Evolutionary conservation across 2,888 invertebrate genomes (phyloP), one percentile per base, ranked within the genome.

Genomic region (Polylopha cassiicola): DNA sequence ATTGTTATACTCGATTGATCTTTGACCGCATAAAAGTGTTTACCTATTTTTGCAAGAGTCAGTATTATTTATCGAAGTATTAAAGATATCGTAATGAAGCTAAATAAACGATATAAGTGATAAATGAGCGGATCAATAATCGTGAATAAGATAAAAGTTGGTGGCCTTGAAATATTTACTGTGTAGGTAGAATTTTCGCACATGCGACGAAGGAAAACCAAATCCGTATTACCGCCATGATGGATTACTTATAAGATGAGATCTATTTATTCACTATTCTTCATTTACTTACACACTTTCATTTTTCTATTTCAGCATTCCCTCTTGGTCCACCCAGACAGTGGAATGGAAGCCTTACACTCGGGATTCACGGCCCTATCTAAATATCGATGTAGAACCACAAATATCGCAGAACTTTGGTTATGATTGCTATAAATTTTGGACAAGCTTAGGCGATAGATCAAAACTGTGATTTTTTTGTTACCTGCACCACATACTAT

Each of bases 261-360:
- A 6, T 33, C 3, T 24, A 24, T 24, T 6, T 6, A n/a, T n/a
- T 28, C 6, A 13, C 4, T 11, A 24, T 10, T 13, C 24, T 7
- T 24, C 24, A 24, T 6, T 24, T 11, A 26, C 8, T 11, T 2
- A 11, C 8, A 10, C 31, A 17, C 10, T 21, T 10, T 33, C 24
- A 8, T 2, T 39, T 18, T 36, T 22, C 43, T 26, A 42, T 73
- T 66, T 11, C 67, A 81, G 81, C 1, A 58, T 55, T 53, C 81
- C 81, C 10, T 53, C 67, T 5, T 73, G 76, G 72, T 42, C 44
- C 0, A 48, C 57, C 8, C 70, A 70, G 11, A 39, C 58, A 14
- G 41, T 64, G 8, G 51, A 67, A 47, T 82, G 81, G 81, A 47
- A 59, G 28, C 75, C 79, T 0, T 81, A 79, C 49, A 65, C 61